Conservation (phyloP, 2,797 vertebrate species). For the Lycodopsis pacificus region DNA sequence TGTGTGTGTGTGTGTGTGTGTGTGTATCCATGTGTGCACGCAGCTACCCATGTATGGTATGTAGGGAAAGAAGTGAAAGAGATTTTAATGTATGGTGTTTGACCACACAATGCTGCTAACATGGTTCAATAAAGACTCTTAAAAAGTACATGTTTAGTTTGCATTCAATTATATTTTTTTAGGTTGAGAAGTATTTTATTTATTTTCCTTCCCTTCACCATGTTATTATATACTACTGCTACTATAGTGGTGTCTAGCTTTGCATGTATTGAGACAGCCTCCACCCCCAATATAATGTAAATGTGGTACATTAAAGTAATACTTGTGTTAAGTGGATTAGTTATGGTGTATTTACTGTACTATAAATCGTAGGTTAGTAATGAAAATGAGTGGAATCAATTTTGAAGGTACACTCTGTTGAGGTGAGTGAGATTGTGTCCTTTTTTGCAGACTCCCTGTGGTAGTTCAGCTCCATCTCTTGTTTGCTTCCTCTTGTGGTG, state of each 20-base stretch:
- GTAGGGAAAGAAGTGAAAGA: background rate
- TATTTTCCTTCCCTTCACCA: background rate
- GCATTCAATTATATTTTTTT: background rate
- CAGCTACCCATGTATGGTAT: constrained; percentile 5
- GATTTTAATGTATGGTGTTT: constrained; percentile 14
- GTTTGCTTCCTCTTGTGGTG: constrained; percentile 59
- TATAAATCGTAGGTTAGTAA: background rate
- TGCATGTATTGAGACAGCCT: background rate
- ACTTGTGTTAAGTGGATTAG: background rate
- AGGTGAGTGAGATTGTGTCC: background rate
- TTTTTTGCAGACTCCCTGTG: background rate
- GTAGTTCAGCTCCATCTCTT: background rate
- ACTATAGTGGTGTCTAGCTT: background rate
- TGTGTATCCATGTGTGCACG: constrained; percentile 30
- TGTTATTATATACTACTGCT: background rate
- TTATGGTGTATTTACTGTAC: background rate
- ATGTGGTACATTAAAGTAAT: background rate
- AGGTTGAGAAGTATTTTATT: background rate
- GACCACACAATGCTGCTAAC: background rate
- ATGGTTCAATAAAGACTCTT: background rate
- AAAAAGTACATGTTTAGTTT: background rate
- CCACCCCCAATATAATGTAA: background rate
- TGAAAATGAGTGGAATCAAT: background rate
- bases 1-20: constrained; percentile 22
- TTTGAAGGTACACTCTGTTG: background rate